phyloP scores from a whole-genome alignment of 2,888 invertebrate genomes.

The Chalcis sispes region DNA sequence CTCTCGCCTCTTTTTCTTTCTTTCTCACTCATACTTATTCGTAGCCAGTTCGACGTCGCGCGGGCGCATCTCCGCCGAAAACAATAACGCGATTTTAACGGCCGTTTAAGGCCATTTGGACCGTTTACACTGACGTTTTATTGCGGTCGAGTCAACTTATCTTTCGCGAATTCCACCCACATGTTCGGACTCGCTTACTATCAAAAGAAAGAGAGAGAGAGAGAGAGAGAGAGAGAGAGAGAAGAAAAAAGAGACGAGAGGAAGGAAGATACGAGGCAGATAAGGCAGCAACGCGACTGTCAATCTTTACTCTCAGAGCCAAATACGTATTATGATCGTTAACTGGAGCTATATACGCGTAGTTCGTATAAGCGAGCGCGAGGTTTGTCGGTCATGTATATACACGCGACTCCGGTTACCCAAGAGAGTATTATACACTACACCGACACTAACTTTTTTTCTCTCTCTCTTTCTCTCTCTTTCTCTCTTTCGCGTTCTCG shows the following conservation, averaged over 20 bases:
- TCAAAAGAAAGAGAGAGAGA: background rate
- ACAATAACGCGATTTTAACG: constrained; percentile 72
- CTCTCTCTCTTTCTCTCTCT: background rate
- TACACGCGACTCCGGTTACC: constrained; percentile 28
- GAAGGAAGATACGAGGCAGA: background rate
- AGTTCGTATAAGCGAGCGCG: too few species aligned
- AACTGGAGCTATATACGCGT: too few species aligned
- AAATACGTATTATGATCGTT: background rate
- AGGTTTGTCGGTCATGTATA: constrained; percentile 17
- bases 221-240: background rate
- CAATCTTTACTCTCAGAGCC: background rate
- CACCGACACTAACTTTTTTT: constrained; percentile 1
- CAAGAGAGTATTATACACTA: background rate
- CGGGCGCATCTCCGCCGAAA: constrained; percentile 64
- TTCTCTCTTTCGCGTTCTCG: constrained; percentile 1
- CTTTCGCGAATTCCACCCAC: constrained; percentile 32
- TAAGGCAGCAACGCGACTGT: constrained; percentile 9
- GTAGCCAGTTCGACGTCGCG: background rate
- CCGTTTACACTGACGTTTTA: constrained; percentile 68
- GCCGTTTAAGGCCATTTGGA: constrained; percentile 68
- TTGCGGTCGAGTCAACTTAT: constrained; percentile 62
- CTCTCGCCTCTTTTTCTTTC: background rate
- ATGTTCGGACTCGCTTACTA: background rate
- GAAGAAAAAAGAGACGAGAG: background rate
- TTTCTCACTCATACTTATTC: too few species aligned